A percentile compares a stretch with the other conserved stretches of the same genome.
Evolutionary conservation across 2,797 vertebrate genomes (phyloP).

Genomic region (Bucorvus abyssinicus): DNA sequence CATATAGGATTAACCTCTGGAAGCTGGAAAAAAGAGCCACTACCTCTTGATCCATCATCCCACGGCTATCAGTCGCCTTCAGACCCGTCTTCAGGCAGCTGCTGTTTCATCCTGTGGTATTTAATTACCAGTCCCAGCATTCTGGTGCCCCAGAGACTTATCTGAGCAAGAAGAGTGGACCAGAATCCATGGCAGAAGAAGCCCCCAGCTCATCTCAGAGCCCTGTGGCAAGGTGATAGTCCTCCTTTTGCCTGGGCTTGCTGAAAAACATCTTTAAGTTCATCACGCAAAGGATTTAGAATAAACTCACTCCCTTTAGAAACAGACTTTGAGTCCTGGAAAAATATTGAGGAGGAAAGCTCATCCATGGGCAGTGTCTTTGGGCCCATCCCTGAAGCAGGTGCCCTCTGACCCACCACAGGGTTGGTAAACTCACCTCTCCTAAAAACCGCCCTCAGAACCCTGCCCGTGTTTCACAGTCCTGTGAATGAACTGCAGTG

Average conservation of each 20-base stretch:
- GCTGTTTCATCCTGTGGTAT: neutral
- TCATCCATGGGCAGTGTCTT: conserved; percentile 22
- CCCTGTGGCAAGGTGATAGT: too few relatives aligned
- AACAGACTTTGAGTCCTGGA: conserved; percentile 10
- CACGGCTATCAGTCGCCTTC: neutral
- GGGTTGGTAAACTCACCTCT: neutral
- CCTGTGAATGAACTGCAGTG: neutral
- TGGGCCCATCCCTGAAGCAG: neutral
- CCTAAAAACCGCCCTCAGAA: neutral
- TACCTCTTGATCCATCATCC: neutral
- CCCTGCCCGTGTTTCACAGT: neutral
- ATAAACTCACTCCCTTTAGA: neutral
- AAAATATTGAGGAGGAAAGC: neutral
- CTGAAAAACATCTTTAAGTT: neutral
- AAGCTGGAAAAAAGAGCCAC: neutral
- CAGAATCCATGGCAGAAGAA: neutral
- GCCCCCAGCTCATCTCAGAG: neutral
- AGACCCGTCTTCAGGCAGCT: neutral
- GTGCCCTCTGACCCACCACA: neutral
- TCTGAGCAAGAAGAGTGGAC: neutral
- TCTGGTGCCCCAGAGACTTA: neutral
- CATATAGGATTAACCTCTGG: neutral
- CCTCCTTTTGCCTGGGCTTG: neutral
- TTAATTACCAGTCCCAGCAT: neutral
- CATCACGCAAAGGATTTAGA: neutral